Evolutionary conservation across 2,888 invertebrate genomes (phyloP).

Genomic region (Epinotia ramella): DNA sequence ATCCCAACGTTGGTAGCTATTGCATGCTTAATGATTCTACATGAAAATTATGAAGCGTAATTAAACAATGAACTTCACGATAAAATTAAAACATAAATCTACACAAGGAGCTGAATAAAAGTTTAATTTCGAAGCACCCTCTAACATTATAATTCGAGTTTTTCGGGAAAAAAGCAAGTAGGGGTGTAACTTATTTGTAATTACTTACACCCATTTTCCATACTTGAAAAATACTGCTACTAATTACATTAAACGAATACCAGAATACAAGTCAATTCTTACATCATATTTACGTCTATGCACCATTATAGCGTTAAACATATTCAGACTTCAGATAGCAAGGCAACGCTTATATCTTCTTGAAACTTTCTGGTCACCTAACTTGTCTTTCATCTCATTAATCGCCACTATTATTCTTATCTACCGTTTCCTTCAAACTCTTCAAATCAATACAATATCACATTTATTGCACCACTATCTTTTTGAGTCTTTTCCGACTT

Average conservation of each 20-base stretch:
- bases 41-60: no score
- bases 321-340: slow-evolving; percentile 12
- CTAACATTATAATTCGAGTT: background rate
- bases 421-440: slow-evolving; percentile 12
- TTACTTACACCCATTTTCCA: background rate
- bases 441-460: slow-evolving; percentile 6
- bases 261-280: no score
- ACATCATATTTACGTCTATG: background rate
- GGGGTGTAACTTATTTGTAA: background rate
- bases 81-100: no score
- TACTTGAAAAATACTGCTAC: background rate
- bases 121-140: background rate
- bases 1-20: no score
- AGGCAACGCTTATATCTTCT: slow-evolving; percentile 33
- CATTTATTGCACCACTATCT: slow-evolving; percentile 51
- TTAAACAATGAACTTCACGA: no score
- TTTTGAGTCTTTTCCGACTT: slow-evolving; percentile 55
- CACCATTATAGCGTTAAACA: background rate
- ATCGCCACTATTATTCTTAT: slow-evolving; percentile 10
- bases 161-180: background rate
- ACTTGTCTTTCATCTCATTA: slow-evolving; percentile 15
- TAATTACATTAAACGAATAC: background rate
- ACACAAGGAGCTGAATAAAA: background rate
- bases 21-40: no score
- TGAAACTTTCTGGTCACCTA: slow-evolving; percentile 5